Evolutionary conservation across 2,113 vertebrate genomes (phyloP), one percentile per base, ranked within the genome.

Genomic region (Pelobates fuscus): DNA sequence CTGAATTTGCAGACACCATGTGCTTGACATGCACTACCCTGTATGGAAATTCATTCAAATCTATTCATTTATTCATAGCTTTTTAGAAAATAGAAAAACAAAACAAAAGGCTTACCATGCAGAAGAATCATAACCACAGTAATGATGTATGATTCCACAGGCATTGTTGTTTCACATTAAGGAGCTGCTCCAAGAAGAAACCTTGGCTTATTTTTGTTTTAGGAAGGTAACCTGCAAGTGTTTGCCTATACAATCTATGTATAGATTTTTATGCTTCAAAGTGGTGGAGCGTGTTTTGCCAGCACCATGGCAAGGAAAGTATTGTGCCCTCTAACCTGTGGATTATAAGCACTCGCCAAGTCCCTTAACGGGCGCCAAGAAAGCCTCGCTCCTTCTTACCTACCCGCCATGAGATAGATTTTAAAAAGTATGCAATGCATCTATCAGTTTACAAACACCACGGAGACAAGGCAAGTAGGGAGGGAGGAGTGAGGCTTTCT

Each of bases 51-150:
- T 25, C 52, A 58, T 58, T 70, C 55, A 44, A 59, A 70, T 70
- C 68, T 70, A 70, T 70, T 70, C 68, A 70, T 70, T 26, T 70
- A 70, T 70, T 70, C 68, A 70, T 70, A 59, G 68, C 29, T 58
- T 70, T 70, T 70, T 70, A 59, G 24, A 17, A 43, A 70, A 68
- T 24, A 14, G 29, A 57, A 57, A 57, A 20, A 24, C 18, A 60
- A 60, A 70, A 70, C 30, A 70, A 37, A 59, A 70, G 43, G 54
- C 68, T 70, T 59, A 70, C 54, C 68, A 59, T 59, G 21, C 32
- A 17, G 68, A 59, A 59, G 1, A 70, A 54, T 70, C 32, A 37
- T 41, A 43, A 70, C 30, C 68, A 44, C 29, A 44, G 18, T 70
- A 70, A 70, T 70, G 68, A 70, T 59, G 68, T 59, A 26, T 15